Percentiles rank a stretch among this genome's conserved stretches.
phyloP scores from a whole-genome alignment of 1,140 invertebrate species.

The Diabrotica virgifera region DNA sequence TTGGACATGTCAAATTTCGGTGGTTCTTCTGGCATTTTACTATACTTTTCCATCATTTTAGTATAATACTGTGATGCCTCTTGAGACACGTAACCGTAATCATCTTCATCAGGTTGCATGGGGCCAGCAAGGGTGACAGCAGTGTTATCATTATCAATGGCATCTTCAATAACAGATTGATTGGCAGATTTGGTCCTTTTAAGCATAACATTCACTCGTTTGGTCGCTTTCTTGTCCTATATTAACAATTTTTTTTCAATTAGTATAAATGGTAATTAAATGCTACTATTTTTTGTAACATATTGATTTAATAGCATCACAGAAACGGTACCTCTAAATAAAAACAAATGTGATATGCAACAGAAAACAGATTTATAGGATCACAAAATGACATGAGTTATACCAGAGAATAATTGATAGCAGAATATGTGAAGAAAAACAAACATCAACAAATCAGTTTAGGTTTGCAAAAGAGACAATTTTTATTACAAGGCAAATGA shows the following conservation, averaged over 20 bases:
- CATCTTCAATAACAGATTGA: constrained; percentile 80
- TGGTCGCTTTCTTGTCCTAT: constrained; percentile 56
- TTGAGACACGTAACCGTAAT: constrained; percentile 84
- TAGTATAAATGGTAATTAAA: background rate
- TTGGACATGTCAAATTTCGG: constrained; percentile 54
- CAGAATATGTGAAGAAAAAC: too few relatives aligned
- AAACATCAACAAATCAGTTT: too few relatives aligned
- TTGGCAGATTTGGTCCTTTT: constrained; percentile 84
- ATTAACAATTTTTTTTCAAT: background rate
- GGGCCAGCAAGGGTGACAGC: constrained; percentile 68
- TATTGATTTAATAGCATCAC: constrained; percentile 45
- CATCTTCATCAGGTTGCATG: constrained; percentile 83
- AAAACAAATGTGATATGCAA: too few relatives aligned
- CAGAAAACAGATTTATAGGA: too few relatives aligned
- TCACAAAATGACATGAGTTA: too few relatives aligned
- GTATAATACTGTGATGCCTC: constrained; percentile 76
- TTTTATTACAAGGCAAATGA: too few relatives aligned
- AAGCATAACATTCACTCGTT: constrained; percentile 62
- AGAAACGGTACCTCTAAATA: background rate
- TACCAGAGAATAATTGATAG: too few relatives aligned
- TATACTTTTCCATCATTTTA: constrained; percentile 82
- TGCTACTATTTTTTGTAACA: constrained; percentile 39
- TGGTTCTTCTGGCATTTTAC: constrained; percentile 64
- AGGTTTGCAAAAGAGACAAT: too few relatives aligned
- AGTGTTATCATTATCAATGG: constrained; percentile 72